Percentiles rank a stretch among this genome's conserved stretches.
Conservation (phyloP, 2,888 invertebrate species). For the Prosapia bicincta region DNA sequence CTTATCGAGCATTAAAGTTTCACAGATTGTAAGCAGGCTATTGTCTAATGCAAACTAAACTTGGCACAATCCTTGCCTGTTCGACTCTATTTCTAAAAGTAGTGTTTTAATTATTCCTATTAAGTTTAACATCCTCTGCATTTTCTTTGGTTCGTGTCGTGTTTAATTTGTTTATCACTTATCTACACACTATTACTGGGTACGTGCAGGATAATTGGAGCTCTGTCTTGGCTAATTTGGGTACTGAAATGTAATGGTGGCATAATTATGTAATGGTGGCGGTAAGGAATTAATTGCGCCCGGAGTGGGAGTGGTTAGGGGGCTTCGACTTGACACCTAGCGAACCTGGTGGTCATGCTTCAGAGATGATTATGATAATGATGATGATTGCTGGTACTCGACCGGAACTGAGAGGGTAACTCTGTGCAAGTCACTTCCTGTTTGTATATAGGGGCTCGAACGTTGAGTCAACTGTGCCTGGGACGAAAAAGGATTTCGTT, state of each 20-base stretch:
- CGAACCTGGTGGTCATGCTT: slow-evolving; percentile 2
- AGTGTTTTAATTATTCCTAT: too few species aligned
- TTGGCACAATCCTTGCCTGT: too few species aligned
- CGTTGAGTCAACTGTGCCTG: background rate
- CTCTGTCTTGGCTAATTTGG: background rate
- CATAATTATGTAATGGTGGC: background rate
- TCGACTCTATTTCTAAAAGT: too few species aligned
- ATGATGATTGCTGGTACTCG: background rate
- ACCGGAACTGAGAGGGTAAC: slow-evolving; percentile 20
- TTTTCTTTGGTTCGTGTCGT: too few species aligned
- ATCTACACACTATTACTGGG: background rate
- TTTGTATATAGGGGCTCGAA: background rate
- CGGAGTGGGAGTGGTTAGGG: background rate
- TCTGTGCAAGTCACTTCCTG: slow-evolving; percentile 20
- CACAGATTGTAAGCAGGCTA: too few species aligned
- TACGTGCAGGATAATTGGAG: background rate
- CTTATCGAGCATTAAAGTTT: too few species aligned
- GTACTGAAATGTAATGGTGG: background rate
- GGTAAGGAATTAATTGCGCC: background rate
- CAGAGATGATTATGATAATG: background rate
- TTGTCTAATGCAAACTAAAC: too few species aligned
- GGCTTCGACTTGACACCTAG: background rate
- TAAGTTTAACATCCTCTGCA: too few species aligned
- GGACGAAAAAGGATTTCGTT: too few species aligned
- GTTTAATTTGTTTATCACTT: background rate